Base-by-base conservation (phyloP, 2,797 vertebrate species). In the Labroides dimidiatus region DNA sequence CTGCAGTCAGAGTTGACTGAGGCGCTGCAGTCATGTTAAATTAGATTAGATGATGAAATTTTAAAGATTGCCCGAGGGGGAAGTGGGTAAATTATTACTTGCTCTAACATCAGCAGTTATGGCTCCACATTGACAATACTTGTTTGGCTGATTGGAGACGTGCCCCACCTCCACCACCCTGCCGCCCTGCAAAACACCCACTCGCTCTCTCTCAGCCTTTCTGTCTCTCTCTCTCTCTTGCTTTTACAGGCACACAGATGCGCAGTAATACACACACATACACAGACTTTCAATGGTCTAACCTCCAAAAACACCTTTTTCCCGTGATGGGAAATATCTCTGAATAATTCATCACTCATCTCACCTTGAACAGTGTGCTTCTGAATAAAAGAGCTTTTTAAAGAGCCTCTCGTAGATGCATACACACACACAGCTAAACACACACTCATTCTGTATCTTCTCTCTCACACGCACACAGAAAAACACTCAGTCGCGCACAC, bases 341-440 rank as follows among this genome's bases (percentile, higher is more conserved):
- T 93, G 91, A 93, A 92, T 93, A 89, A 93, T 93, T 92, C 89
- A 93, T 89, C 64, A 62, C 79, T 86, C 84, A 86, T 85, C 81
- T 92, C 91, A 92, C 90, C 91, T 91, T 91, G 87, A 92, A 90
- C 82, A 86, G 80, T 71, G 70, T 41, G 72, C 79, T 87, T 85
- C 84, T 84, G 90, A 91, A 91, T 90, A 90, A 92, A 91, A 84
- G 80, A 87, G 75, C 17, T n/a, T 81, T 92, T 89, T 90, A 90
- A 91, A 91, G 84, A 89, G 87, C 75, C 71, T 77, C 82, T 87
- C 81, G 61, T 81, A 75, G 73, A 87, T 75, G 69, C 71, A 17
- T 76, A 52, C 73, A 75, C 74, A 76, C 79, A 74, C 60, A 44
- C 43, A 62, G 41, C 68, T 65, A 17, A 69, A 78, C 64, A 80